Conservation (phyloP, 2,113 vertebrate genomes). For the Aleadryas rufinucha region DNA sequence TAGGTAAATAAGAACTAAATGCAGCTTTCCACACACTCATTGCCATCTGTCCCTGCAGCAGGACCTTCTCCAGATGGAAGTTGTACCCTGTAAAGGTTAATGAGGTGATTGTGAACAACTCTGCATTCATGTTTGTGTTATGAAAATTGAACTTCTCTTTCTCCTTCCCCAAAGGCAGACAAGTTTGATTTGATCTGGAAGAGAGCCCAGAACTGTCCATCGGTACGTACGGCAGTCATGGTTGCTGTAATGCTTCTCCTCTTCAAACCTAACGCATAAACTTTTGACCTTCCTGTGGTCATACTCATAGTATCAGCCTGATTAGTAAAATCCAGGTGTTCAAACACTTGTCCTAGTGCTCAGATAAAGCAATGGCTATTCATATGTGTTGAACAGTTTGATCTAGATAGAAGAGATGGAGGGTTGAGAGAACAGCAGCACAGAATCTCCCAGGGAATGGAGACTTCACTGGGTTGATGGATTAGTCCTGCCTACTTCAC, state of each 20-base stretch:
- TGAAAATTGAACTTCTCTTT: background rate
- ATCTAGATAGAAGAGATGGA: background rate
- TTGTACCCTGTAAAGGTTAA: background rate
- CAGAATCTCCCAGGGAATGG: background rate
- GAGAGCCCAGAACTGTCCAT: conserved; percentile 81
- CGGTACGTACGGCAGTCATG: conserved; percentile 62
- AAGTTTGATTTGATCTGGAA: conserved; percentile 83
- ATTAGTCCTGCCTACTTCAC: background rate
- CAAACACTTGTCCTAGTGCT: background rate
- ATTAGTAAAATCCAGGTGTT: background rate
- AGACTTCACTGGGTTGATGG: background rate
- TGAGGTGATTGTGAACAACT: background rate
- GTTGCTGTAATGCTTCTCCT: background rate
- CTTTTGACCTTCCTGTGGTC: background rate
- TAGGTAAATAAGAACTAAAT: background rate
- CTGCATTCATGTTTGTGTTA: background rate
- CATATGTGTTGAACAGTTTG: background rate
- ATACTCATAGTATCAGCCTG: background rate
- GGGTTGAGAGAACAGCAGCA: background rate
- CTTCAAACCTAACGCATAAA: background rate
- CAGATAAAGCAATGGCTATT: background rate
- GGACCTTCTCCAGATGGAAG: background rate
- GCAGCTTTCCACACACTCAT: background rate
- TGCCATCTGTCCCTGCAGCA: background rate
- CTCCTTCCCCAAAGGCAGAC: conserved; percentile 72